phyloP scores from a whole-genome alignment of 2,113 vertebrate genomes.

The Sigmodon hispidus region DNA sequence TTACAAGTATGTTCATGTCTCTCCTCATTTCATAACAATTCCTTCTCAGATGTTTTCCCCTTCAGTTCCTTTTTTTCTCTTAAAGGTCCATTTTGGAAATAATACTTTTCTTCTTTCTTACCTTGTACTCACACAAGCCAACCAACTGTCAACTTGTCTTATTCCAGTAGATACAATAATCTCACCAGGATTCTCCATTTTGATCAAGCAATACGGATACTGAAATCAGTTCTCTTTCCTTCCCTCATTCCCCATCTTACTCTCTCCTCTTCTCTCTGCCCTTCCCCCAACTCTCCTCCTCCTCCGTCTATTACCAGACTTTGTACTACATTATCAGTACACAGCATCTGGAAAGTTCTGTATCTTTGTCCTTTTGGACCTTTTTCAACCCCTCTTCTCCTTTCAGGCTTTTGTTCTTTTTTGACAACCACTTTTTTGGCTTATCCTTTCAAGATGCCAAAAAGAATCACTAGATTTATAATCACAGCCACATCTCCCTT shows the following conservation, averaged over 20 bases:
- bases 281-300: neutral
- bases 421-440: neutral
- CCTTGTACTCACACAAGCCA: neutral
- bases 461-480: neutral
- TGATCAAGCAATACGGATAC: neutral
- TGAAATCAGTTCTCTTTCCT: neutral
- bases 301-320: neutral
- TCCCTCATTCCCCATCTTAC: neutral
- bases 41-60: neutral
- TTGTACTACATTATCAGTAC: neutral
- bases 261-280: neutral
- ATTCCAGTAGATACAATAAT: neutral
- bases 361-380: neutral
- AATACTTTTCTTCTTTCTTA: constrained; percentile 40
- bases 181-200: neutral
- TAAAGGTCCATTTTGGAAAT: neutral
- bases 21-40: constrained; percentile 1
- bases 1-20: constrained; percentile 31
- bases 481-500: neutral
- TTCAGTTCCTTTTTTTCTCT: neutral
- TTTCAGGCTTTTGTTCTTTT: neutral
- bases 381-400: neutral
- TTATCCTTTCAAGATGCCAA: neutral
- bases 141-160: neutral
- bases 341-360: neutral